These are phyloP conservation scores for Staurois parvus DNA, from an alignment of 2,797 vertebrate species.

Conservation along the genomic window DNA sequence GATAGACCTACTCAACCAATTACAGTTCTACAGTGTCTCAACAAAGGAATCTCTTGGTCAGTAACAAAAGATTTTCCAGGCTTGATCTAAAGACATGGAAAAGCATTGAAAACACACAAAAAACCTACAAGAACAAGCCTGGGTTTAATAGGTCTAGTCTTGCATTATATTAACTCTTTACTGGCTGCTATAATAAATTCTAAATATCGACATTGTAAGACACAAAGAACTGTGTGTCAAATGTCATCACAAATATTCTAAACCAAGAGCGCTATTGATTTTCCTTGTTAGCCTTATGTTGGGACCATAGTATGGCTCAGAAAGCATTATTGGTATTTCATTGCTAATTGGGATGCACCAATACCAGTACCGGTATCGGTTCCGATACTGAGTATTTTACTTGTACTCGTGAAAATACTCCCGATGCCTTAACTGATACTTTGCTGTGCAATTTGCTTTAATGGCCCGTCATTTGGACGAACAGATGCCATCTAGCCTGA, in stretches of 20 bases:
- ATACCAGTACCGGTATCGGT: too few species aligned
- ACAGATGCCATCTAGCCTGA: too few species aligned
- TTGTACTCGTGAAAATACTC: too few species aligned
- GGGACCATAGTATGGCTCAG: background rate
- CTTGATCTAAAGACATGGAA: slow-evolving; percentile 70
- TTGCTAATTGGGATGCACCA: too few species aligned
- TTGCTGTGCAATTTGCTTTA: too few species aligned
- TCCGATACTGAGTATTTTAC: too few species aligned
- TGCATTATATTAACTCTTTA: slow-evolving; percentile 32
- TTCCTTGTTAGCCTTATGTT: background rate
- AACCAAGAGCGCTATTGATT: background rate
- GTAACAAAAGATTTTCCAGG: slow-evolving; percentile 85
- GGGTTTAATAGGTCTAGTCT: slow-evolving; percentile 42
- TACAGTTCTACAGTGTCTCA: slow-evolving; percentile 83
- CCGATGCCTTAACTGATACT: too few species aligned
- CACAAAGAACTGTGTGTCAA: background rate
- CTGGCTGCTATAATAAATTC: background rate
- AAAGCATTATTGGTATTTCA: background rate
- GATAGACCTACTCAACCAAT: slow-evolving; percentile 90
- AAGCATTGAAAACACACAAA: slow-evolving; percentile 54
- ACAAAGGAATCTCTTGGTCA: slow-evolving; percentile 74
- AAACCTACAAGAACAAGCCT: slow-evolving; percentile 42
- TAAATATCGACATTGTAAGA: background rate
- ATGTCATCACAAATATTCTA: background rate
- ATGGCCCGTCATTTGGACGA: too few species aligned